Evolutionary conservation across 2,113 vertebrate species (phyloP).

Genomic region (Vidua chalybeata): DNA sequence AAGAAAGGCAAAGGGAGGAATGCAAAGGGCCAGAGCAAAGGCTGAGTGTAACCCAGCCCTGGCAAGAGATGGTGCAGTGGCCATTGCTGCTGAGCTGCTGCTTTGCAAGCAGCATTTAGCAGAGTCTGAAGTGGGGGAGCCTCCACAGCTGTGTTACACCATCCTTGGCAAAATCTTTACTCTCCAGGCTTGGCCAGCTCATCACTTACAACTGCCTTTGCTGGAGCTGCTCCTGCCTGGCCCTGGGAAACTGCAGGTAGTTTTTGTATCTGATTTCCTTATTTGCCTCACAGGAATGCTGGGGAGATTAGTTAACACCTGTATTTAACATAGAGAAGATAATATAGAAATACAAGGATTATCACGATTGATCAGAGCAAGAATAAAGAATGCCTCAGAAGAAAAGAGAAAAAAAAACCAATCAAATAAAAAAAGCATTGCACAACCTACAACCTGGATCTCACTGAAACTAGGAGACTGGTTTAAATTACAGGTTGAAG

Average conservation of each 20-base stretch:
- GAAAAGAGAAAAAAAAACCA: not conserved
- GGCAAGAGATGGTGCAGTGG: not conserved
- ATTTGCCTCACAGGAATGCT: not conserved
- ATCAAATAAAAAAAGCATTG: rapidly evolving
- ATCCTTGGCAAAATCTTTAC: not conserved
- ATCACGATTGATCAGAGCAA: rapidly evolving
- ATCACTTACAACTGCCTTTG: not conserved
- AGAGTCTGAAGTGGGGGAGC: not conserved
- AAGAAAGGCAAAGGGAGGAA: not conserved
- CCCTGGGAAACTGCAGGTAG: not conserved
- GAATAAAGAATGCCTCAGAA: not conserved
- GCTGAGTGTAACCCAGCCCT: rapidly evolving
- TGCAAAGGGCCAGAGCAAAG: not conserved
- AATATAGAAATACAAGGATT: not conserved
- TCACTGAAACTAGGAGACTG: not conserved
- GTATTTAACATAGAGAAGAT: not conserved
- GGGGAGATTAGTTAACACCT: not conserved
- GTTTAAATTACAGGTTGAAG: not conserved
- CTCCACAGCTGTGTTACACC: not conserved
- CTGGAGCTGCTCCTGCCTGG: not conserved
- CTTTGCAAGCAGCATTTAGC: not conserved
- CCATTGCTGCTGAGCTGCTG: not conserved
- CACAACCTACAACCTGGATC: not conserved
- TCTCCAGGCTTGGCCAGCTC: not conserved
- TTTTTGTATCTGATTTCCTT: not conserved